Evolutionary conservation across 2,888 invertebrate species (phyloP), one percentile per base, ranked within the genome.

Genomic region (Smittia sp.): DNA sequence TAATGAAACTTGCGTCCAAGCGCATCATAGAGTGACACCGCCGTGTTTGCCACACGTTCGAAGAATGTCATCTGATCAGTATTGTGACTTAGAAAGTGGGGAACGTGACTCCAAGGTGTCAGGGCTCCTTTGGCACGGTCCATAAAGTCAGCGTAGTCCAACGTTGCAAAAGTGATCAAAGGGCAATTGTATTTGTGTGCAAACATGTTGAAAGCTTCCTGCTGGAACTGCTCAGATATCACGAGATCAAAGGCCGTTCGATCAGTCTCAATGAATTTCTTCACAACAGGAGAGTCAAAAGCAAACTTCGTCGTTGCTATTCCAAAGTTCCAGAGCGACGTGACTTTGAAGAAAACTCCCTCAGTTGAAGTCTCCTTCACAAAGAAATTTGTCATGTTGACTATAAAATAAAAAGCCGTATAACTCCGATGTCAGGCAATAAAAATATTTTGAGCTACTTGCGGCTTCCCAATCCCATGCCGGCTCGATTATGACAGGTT

Each of bases 41-140:
- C 81, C 0, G 84, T 79, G 77, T 87, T 89, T 25, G 81, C 78
- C 0, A 86, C 62, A 75, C 89, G 79, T 76, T 85, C 83, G 77
- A 79, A 79, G 75, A 89, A 87, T 46, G 80, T 85, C 80, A 85
- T 85, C 66, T 78, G 78, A 24, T 86, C 85, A 0, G 84, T 81
- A 46, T 80, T 74, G 72, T 79, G 83, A 2, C 81, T 79, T 69
- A 83, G 76, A 74, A 83, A 82, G 70, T 85, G 83, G 0, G 86
- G 85, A 32, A 85, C 81, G 77, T 83, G 83, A 0, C 86, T 83
- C 77, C 82, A 82, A 0, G 85, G 84, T 0, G 80, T 79, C 1
- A 85, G 82, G 67, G 83, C 79, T 0, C 84, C 85, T 79, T 84
- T 81, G 75, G 82, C 80, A 65, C 82, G 81, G 73, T 84, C 84